phyloP scores from a whole-genome alignment of 2,888 invertebrate genomes.

The Lucinisca nassula region DNA sequence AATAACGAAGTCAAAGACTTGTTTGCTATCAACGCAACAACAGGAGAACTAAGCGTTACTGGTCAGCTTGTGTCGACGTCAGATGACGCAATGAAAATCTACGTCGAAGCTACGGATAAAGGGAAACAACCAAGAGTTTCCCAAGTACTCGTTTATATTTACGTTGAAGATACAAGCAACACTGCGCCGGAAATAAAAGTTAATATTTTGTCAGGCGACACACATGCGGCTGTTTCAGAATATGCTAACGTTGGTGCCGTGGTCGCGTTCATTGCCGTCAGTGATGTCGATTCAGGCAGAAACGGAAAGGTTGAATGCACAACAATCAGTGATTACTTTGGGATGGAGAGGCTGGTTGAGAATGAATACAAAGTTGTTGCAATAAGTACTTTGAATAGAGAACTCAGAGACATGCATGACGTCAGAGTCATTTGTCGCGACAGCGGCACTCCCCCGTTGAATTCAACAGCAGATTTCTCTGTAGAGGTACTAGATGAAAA shows the following conservation, averaged over 20 bases:
- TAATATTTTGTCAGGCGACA: constrained; percentile 75
- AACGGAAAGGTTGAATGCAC: constrained; percentile 81
- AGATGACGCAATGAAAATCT: constrained; percentile 68
- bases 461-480: constrained; percentile 67
- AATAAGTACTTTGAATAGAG: constrained; percentile 64
- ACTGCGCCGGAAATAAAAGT: constrained; percentile 93
- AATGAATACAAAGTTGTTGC: constrained; percentile 81
- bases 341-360: constrained; percentile 74
- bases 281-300: constrained; percentile 79
- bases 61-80: constrained; percentile 76
- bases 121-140: constrained; percentile 78
- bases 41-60: constrained; percentile 77
- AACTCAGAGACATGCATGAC: constrained; percentile 64
- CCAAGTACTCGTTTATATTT: constrained; percentile 76
- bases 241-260: constrained; percentile 79
- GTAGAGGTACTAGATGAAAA: constrained; percentile 93
- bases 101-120: constrained; percentile 79
- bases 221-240: constrained; percentile 76
- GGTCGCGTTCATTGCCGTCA: constrained; percentile 79
- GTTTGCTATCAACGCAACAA: constrained; percentile 73
- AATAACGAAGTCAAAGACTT: constrained; percentile 71
- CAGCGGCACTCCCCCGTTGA: constrained; percentile 72
- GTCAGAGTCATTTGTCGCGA: constrained; percentile 73
- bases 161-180: constrained; percentile 95
- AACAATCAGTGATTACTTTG: constrained; percentile 74